Base-by-base conservation (phyloP, 2,888 invertebrate species). In the Bembecia ichneumoniformis region DNA sequence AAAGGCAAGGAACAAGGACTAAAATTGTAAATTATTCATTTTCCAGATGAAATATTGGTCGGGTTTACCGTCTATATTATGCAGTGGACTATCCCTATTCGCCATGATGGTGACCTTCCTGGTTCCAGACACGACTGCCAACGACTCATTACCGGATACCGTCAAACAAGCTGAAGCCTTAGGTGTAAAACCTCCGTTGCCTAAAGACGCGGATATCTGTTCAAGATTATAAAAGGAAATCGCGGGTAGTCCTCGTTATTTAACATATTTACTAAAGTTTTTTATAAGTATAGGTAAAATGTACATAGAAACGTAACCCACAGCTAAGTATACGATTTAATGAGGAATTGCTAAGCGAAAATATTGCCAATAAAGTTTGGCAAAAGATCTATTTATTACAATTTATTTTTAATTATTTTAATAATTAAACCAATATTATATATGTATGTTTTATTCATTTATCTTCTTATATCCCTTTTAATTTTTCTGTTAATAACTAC, bases 1-100 rank as follows among this genome's bases (percentile, higher is more conserved):
- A n/a, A n/a, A n/a, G n/a, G n/a, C n/a, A n/a, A n/a, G n/a, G n/a
- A n/a, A 2, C 17, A 17, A 17, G 17, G 7, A 28, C 9, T 28
- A 7, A 13, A 40, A 10, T 40, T 40, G n/a, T n/a, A 40, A n/a
- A 40, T 13, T 13, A 2, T 3, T 3, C 1, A 15, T 15, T 17
- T 73, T 71, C 46, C 68, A 82, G 82, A 67, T 74, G 54, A 58
- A 59, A 3, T 79, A 76, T 57, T 82, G 83, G 79, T 53, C 59
- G 2, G 83, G 82, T n/a, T 58, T 83, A 0, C 82, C 83, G 0
- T 68, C 82, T 0, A 46, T 82, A 1, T 55, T 77, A 1, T 82
- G 83, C 48, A 81, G 83, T 0, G 52, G 66, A 0, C 55, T 64
- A 2, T 71, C 82, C 0, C 53, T 82, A 1, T 35, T 78, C 10